Evolutionary conservation across 2,113 vertebrate genomes (phyloP), one percentile per base, ranked within the genome.

Genomic region (Delphinus delphis): DNA sequence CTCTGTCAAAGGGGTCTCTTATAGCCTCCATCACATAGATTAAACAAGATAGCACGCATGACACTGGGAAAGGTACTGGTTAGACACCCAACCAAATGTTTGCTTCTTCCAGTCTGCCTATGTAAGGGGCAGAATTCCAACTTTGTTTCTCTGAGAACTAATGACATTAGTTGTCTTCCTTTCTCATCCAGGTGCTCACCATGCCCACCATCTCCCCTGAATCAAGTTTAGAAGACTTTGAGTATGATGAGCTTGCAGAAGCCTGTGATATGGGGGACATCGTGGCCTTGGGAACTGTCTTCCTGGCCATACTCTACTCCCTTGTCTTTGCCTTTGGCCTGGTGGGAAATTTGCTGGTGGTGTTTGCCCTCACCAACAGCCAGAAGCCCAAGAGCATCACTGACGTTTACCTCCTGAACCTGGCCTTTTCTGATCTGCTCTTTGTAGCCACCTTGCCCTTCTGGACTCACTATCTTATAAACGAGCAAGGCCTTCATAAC

Each of bases 321-420:
- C 41, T 98, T 0, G 98, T 99, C 94, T 99, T 99, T 96, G 60
- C 98, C 65, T 79, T 99, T 4, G 99, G 99, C 3, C 88, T 99
- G 77, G 62, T 99, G 70, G 99, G 99, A 20, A 99, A 99, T 55
- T 14, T 98, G 26, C 97, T 99, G 96, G 99, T 99, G 36, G n/a
- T 99, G 89, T 98, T 99, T 85, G 99, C 99, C 83, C 98, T 99
- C 10, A 38, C 89, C 70, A 98, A 97, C 79, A 98, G 98, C 15
- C 97, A 91, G n/a, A 98, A 96, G 25, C 97, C 98, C 58, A 99
- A 98, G 97, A 99, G 98, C 92, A 99, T 99, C 98, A 99, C 99
- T 0, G 99, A 99, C 74, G 98, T 99, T 76, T 99, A 99, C 97
- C 99, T 99, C 41, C 94, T 99, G 82, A 99, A 99, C 98, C 65